Evolutionary conservation across 2,888 invertebrate species (phyloP).

Genomic region (Cacoxenus indagator): DNA sequence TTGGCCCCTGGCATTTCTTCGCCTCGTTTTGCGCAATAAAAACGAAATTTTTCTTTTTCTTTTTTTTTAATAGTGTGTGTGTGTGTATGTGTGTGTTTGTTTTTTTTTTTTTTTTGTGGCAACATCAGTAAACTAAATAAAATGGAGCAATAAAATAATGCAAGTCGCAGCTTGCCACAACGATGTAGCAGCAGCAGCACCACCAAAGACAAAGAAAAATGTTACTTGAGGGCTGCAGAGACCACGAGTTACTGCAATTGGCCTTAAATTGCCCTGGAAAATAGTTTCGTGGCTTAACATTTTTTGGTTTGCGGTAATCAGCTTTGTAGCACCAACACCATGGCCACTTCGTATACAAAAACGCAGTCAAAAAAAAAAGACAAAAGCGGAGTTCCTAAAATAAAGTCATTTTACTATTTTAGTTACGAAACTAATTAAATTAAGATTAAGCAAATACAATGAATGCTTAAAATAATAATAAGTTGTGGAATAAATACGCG

Average conservation of each 20-base stretch:
- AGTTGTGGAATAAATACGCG: no score
- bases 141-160: conserved; percentile 10
- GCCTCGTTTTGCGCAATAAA: not conserved
- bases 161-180: not conserved
- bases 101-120: no score
- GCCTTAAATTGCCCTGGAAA: not conserved
- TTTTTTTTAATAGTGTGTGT: not conserved
- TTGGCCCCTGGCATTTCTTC: not conserved
- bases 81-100: not conserved
- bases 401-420: no score
- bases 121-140: conserved; percentile 4
- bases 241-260: not conserved
- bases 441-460: no score
- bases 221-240: not conserved
- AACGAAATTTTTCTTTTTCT: not conserved
- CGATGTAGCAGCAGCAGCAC: not conserved
- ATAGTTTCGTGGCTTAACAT: not conserved
- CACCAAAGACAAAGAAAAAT: not conserved
- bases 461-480: no score
- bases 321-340: not conserved
- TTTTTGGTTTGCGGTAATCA: not conserved
- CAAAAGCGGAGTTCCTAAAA: no score
- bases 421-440: no score
- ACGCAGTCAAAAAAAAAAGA: no score
- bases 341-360: no score